phyloP scores from a whole-genome alignment of 92 coral and sea anemone species.

The Epizoanthus scotinus region DNA sequence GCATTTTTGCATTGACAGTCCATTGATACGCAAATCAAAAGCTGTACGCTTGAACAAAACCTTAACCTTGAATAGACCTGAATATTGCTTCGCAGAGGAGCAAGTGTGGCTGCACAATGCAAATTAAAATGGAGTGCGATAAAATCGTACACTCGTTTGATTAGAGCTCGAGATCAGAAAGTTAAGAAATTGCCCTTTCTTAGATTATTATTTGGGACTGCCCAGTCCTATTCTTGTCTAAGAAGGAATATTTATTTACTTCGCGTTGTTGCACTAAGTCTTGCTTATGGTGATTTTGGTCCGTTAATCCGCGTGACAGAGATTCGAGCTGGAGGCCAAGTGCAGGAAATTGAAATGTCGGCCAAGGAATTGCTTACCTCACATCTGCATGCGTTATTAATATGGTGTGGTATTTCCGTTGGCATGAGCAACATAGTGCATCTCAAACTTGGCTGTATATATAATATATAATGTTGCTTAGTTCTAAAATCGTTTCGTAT shows the following conservation, averaged over 20 bases:
- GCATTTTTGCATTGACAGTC: not conserved
- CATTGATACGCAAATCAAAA: no score
- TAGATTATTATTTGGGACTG: not conserved
- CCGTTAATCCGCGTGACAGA: conserved; percentile 22
- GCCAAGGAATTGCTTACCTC: not conserved
- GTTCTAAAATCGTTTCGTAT: no score
- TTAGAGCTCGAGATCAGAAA: no score
- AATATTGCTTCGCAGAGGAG: no score
- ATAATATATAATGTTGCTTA: no score
- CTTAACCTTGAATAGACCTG: no score
- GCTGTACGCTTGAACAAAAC: no score
- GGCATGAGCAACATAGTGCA: not conserved
- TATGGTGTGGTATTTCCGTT: not conserved
- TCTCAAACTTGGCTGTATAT: not conserved
- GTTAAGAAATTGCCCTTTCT: not conserved
- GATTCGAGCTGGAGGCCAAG: no score
- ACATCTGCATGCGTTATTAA: not conserved
- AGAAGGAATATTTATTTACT: not conserved
- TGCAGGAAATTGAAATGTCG: not conserved
- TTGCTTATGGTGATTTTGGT: not conserved
- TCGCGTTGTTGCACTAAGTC: not conserved
- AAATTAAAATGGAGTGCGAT: no score
- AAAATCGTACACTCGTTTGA: no score
- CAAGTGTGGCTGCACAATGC: no score
- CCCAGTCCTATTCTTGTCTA: not conserved